phyloP scores from a whole-genome alignment of 1,140 invertebrate genomes.

The Bombus haemorrhoidalis region DNA sequence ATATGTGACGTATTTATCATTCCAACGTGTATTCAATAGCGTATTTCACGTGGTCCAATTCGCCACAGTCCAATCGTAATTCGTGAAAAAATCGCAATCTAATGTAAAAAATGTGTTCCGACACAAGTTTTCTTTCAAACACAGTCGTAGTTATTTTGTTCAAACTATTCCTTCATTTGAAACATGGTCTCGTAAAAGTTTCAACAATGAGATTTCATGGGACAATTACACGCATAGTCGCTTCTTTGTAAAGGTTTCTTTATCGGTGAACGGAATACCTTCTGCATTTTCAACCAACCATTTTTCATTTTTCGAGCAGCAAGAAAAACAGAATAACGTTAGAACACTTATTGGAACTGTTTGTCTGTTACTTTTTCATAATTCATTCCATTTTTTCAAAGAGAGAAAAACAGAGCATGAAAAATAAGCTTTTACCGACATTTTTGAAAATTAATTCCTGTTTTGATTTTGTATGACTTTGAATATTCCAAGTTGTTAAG shows the following conservation, averaged over 20 bases:
- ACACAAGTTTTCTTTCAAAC: neutral
- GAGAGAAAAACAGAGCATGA: neutral
- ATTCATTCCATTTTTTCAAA: neutral
- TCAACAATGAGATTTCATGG: neutral
- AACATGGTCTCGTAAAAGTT: neutral
- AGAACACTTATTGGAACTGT: neutral
- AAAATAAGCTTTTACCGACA: neutral
- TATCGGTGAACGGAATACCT: neutral
- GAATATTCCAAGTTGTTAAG: too few relatives aligned
- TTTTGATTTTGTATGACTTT: too few relatives aligned
- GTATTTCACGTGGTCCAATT: neutral
- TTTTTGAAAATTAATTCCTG: too few relatives aligned
- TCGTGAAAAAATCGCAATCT: neutral
- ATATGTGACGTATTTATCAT: neutral
- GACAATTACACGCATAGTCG: neutral
- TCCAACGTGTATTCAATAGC: neutral
- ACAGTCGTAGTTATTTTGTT: neutral
- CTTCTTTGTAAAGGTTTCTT: neutral
- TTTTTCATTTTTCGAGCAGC: too few relatives aligned
- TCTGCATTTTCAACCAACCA: neutral
- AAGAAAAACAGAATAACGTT: constrained; percentile 12
- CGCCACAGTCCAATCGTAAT: neutral
- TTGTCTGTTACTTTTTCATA: neutral
- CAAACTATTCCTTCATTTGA: neutral
- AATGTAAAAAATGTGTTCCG: neutral